Base-by-base conservation (phyloP, 2,113 vertebrate genomes). In the Thunnus thynnus region DNA sequence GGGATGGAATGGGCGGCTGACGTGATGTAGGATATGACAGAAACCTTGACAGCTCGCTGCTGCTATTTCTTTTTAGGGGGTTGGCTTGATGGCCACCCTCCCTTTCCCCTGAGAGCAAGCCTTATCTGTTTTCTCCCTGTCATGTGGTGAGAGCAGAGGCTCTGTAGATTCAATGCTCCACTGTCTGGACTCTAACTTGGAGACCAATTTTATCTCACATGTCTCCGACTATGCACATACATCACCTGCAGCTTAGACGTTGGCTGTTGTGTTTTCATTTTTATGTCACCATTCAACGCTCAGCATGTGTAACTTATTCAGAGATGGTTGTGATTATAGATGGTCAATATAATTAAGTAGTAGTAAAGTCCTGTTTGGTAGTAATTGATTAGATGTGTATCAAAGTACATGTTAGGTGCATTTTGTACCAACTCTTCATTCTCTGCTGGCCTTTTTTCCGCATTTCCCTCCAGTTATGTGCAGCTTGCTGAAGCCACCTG, bases 11-110 rank as follows among this genome's bases (percentile, higher is more conserved):
- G 89, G 91, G 88, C 78, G 87, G 87, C 90, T 78, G 88, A 86
- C 27, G 72, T 93, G 92, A 94, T 94, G 91, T 92, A 93, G 92
- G 91, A 93, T 90, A 91, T 93, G 94, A 95, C 93, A 93, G 85
- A 91, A 94, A 83, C 91, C 91, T 91, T 93, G 94, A 94, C 88
- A 90, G 89, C 87, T 92, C 60, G 85, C 87, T n/a, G 57, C 77
- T 91, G 90, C 82, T 86, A 88, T 93, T 91, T 93, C 90, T 94
- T 94, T 93, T 91, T 92, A 88, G 85, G 75, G 77, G 87, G 68
- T 61, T 78, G 72, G 83, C 84, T 72, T 86, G 89, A 88, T 77
- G 85, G 78, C 86, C 88, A 54, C 87, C 89, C 89, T 85, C 89
- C 76, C 88, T 80, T 72, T 91, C 68, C 57, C 86, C 73, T 52